Conservation (phyloP, 1,140 invertebrate genomes). For the Neodiprion pinetum region DNA sequence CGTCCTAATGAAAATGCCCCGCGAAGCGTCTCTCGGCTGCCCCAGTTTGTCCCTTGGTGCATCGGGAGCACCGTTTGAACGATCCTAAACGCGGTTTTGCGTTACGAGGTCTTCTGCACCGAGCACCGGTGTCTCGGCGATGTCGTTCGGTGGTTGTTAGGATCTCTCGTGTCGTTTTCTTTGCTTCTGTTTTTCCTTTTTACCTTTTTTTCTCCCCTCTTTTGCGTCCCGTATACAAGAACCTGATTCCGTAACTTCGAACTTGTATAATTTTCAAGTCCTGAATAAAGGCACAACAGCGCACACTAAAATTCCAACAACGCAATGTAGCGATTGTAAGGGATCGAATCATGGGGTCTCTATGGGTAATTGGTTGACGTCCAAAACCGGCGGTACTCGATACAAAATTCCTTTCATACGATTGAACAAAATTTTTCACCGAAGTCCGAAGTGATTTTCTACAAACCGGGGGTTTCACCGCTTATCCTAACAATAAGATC, state of each 20-base stretch:
- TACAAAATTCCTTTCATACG: no score
- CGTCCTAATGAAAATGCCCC: slow-evolving; percentile 27
- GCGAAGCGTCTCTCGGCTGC: not conserved
- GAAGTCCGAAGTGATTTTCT: no score
- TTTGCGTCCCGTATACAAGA: no score
- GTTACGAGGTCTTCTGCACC: not conserved
- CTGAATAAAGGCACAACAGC: not conserved
- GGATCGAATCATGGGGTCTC: no score
- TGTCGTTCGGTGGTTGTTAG: not conserved
- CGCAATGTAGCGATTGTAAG: no score
- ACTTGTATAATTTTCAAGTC: not conserved
- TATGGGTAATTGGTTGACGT: no score
- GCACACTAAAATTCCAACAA: not conserved
- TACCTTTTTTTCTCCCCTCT: not conserved
- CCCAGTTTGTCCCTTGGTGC: slow-evolving; percentile 17
- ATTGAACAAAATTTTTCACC: no score
- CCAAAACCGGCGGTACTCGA: no score
- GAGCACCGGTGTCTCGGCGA: no score
- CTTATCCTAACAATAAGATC: no score
- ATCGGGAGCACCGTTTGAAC: slow-evolving; percentile 14
- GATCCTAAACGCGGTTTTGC: slow-evolving; percentile 13
- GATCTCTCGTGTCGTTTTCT: no score
- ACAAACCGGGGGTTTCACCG: no score
- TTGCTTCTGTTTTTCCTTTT: not conserved
- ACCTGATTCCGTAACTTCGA: not conserved